Evolutionary conservation across 1,140 invertebrate genomes (phyloP).

Genomic region (Dinothrombium tinctorium): DNA sequence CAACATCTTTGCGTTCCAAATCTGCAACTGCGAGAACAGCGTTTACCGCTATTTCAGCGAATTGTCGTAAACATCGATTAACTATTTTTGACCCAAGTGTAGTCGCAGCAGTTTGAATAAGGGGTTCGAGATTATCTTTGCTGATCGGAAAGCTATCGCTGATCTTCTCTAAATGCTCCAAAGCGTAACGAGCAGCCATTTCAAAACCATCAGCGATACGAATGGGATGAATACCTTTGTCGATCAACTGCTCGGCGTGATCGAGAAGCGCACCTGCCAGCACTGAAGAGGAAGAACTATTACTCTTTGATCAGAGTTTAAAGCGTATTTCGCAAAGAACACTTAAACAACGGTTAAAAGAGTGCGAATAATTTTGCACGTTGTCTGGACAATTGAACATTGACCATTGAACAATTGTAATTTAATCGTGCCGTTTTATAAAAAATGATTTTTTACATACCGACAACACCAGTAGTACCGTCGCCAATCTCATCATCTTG

Average conservation of each 20-base stretch:
- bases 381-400: slow-evolving; percentile 2
- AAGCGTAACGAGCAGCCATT: slow-evolving; percentile 71
- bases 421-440: not conserved
- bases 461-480: slow-evolving; percentile 96
- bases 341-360: slow-evolving; percentile 4
- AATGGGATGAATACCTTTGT: slow-evolving; percentile 95
- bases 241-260: slow-evolving; percentile 72
- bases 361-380: slow-evolving; percentile 7
- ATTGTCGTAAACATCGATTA: slow-evolving; percentile 52
- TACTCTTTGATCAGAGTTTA: slow-evolving; percentile 1
- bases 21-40: slow-evolving; percentile 84
- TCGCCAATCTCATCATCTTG: slow-evolving; percentile 99
- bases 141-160: slow-evolving; percentile 69
- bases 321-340: not conserved
- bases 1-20: slow-evolving; percentile 77
- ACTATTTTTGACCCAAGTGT: slow-evolving; percentile 97
- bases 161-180: slow-evolving; percentile 64
- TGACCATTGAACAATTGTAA: not conserved
- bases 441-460: slow-evolving; percentile 20
- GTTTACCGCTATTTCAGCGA: slow-evolving; percentile 97
- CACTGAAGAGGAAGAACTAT: slow-evolving; percentile 25
- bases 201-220: slow-evolving; percentile 97
- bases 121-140: slow-evolving; percentile 52
- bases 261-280: slow-evolving; percentile 75
- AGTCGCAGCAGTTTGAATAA: slow-evolving; percentile 89